Evolutionary conservation across 2,113 vertebrate genomes (phyloP), one percentile per base, ranked within the genome.

Genomic region (Poeciliopsis retropinna): DNA sequence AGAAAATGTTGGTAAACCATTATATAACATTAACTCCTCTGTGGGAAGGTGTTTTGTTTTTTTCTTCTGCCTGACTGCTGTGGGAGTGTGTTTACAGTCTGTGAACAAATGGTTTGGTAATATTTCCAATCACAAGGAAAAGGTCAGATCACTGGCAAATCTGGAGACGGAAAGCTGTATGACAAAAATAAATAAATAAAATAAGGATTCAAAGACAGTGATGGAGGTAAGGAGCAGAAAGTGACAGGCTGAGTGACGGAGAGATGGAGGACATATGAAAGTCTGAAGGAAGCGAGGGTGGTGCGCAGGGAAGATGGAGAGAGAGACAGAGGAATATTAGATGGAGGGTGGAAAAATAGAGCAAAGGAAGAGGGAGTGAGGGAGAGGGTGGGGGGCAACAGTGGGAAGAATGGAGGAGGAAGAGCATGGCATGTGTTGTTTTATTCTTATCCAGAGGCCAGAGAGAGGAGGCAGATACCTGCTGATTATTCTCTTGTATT

Each of bases 381-480:
- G 64, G n/a, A 37, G 11, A 61, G 31, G 29, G 75, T 61, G 5
- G 79, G 76, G 70, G 41, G 76, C 75, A 81, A 75, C 78, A 81
- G 80, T 81, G 77, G 88, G 84, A 88, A 83, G 88, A 78, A 86
- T 79, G 86, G 88, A 89, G 91, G 88, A 91, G 91, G 89, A 88
- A 88, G 71, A 87, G 61, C 32, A 89, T 87, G 88, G 86, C 88
- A 92, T 89, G 68, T 47, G 11, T 76, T 86, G 90, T 92, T 92
- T 91, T 86, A 87, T 92, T 92, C 88, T 89, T 85, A 85, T 90
- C 87, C 88, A 89, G 78, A 88, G 86, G 87, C 86, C 85, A 92
- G 89, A 77, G 86, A 88, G 89, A 86, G 85, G 88, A 90, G 91
- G 89, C 76, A 82, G 83, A 81, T 84, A 91, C 85, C 87, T 89